phyloP scores from a whole-genome alignment of 2,797 vertebrate genomes.

The Lycodopsis pacificus region DNA sequence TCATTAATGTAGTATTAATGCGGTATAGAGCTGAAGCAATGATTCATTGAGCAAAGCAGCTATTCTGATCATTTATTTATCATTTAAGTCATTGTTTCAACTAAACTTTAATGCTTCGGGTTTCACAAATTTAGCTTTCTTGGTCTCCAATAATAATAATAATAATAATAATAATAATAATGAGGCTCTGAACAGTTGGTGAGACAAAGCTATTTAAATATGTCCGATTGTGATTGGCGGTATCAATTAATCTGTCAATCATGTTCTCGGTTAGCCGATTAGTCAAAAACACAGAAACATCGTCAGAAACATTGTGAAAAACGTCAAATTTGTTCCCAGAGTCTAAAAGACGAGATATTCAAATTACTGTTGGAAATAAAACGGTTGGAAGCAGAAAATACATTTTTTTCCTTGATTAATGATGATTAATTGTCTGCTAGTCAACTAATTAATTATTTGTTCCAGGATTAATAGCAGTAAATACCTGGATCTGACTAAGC shows the following conservation, averaged over 20 bases:
- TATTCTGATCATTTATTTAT: background rate
- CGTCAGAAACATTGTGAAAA: too few relatives aligned
- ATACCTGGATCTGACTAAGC: background rate
- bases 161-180: background rate
- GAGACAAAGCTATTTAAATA: background rate
- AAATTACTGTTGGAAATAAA: background rate
- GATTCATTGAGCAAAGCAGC: background rate
- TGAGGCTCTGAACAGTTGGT: background rate
- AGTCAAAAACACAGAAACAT: background rate
- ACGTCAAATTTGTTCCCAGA: too few relatives aligned
- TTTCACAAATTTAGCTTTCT: constrained; percentile 4
- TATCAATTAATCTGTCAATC: background rate
- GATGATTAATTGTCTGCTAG: background rate
- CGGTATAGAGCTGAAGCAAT: background rate
- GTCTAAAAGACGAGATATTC: background rate
- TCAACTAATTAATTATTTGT: background rate
- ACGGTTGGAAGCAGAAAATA: background rate
- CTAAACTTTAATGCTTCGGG: background rate
- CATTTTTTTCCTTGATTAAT: background rate
- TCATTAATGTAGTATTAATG: background rate
- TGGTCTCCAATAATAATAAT: background rate
- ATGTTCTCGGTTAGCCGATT: background rate
- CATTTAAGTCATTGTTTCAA: background rate
- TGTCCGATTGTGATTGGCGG: background rate
- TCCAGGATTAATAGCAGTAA: background rate